Evolutionary conservation across 2,888 invertebrate genomes (phyloP).

Genomic region (Labia minor): DNA sequence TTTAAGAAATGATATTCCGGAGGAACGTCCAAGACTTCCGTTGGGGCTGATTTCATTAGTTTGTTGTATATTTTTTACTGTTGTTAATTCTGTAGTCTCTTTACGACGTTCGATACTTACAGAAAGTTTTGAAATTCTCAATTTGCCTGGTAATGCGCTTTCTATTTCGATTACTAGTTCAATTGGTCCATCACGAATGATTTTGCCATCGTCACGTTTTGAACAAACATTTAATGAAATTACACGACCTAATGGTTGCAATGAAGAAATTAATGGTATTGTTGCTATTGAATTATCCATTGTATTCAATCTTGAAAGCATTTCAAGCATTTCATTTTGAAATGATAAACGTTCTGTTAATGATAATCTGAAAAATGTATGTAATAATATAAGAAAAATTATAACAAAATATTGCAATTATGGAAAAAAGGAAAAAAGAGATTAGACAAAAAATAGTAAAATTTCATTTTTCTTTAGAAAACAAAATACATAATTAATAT

Average conservation of each 20-base stretch:
- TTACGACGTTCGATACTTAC: background rate
- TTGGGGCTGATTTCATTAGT: background rate
- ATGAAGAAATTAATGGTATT: background rate
- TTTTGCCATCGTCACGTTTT: background rate
- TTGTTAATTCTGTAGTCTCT: background rate
- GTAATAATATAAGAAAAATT: background rate
- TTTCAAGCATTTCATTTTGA: background rate
- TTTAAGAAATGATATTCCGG: background rate
- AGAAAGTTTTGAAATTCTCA: background rate
- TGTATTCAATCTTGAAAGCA: background rate
- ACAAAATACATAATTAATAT: too few species aligned
- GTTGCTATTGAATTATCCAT: background rate
- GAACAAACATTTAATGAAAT: background rate
- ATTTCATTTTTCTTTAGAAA: too few species aligned
- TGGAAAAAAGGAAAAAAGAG: too few species aligned
- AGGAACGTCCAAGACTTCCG: background rate
- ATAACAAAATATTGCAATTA: background rate
- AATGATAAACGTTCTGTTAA: background rate
- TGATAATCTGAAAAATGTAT: background rate
- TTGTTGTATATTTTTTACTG: background rate
- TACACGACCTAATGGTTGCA: background rate
- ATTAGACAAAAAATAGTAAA: too few species aligned
- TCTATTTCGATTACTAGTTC: background rate
- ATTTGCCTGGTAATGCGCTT: background rate
- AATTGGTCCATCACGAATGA: background rate